Conservation (phyloP, 2,888 invertebrate genomes). For the Helobdella robusta region DNA sequence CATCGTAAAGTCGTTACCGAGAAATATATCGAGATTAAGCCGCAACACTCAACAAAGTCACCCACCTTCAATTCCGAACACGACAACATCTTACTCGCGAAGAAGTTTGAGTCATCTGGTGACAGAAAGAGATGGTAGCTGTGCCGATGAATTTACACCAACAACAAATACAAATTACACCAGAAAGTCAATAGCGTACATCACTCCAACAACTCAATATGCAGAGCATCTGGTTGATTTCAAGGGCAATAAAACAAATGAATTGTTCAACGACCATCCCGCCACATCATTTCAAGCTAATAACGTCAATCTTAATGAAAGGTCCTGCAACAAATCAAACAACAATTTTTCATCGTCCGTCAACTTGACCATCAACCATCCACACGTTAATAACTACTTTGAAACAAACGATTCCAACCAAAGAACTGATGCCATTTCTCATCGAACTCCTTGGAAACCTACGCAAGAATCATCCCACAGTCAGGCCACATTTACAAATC, state of each 20-base stretch:
- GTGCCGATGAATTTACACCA: background rate
- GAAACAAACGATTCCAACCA: too few species aligned
- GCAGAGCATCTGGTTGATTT: background rate
- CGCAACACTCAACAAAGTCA: background rate
- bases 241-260: background rate
- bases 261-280: too few species aligned
- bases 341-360: conserved; percentile 14
- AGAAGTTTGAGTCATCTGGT: conserved; percentile 10
- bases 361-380: conserved; percentile 12
- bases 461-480: background rate
- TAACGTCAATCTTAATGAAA: background rate
- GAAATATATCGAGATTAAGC: conserved; percentile 7
- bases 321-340: too few species aligned
- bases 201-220: background rate
- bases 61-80: background rate
- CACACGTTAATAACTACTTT: background rate
- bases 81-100: background rate
- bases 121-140: background rate
- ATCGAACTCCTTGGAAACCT: too few species aligned
- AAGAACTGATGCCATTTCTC: too few species aligned
- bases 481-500: background rate
- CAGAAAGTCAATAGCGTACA: conserved; percentile 1
- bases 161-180: background rate
- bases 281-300: too few species aligned
- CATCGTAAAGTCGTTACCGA: conserved; percentile 1